phyloP scores from a whole-genome alignment of 35 echinoderm and acorn worm species.

The Patiria miniata region DNA sequence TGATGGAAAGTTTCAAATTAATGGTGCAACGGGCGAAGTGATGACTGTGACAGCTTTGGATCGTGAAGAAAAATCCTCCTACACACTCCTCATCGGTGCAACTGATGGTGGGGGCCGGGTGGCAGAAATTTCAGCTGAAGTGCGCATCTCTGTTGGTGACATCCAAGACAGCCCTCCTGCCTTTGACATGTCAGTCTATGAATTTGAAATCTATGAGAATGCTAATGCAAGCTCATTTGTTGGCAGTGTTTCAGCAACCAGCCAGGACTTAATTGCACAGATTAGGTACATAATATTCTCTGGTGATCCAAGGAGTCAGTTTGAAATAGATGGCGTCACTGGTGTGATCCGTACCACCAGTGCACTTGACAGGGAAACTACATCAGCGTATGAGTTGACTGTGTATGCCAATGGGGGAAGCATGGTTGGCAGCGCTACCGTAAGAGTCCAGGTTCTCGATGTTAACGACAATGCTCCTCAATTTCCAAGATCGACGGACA shows the following conservation, averaged over 20 bases:
- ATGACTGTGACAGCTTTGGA: constrained; percentile 65
- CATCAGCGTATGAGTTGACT: constrained; percentile 50
- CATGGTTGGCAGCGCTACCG: constrained; percentile 61
- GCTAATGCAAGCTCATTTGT: constrained; percentile 38
- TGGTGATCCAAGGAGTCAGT: constrained; percentile 80
- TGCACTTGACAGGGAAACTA: constrained; percentile 71
- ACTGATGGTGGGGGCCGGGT: constrained; percentile 57
- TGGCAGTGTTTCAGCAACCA: constrained; percentile 71
- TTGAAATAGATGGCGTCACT: constrained; percentile 64
- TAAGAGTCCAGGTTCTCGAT: constrained; percentile 71
- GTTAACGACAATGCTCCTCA: constrained; percentile 91
- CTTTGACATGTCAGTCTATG: constrained; percentile 62
- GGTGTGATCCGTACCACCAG: constrained; percentile 59
- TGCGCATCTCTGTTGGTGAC: constrained; percentile 73
- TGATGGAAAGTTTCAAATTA: constrained; percentile 57
- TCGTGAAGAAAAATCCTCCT: constrained; percentile 70
- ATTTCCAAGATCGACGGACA: constrained; percentile 40
- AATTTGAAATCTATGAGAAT: constrained; percentile 77
- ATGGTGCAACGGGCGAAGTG: constrained; percentile 55
- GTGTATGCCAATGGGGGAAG: constrained; percentile 75
- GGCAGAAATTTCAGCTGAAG: constrained; percentile 26
- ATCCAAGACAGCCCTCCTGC: constrained; percentile 83
- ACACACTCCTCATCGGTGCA: constrained; percentile 64
- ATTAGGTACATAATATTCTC: constrained; percentile 83
- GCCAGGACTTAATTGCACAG: constrained; percentile 65